These are phyloP conservation scores for Pristis pectinata DNA, from an alignment of 2,797 vertebrate species.

Conservation along the genomic window DNA sequence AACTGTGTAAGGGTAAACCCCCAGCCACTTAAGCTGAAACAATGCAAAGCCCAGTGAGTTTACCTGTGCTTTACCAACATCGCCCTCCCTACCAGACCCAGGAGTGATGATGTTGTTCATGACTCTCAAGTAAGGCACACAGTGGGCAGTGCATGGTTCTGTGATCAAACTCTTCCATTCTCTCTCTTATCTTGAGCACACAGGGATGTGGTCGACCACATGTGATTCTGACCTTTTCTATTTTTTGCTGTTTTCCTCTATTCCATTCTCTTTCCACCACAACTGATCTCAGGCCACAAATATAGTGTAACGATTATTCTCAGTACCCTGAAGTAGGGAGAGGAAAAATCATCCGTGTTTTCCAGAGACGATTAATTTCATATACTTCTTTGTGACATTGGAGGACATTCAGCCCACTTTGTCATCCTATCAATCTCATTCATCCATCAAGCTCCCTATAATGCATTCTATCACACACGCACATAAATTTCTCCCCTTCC, in stretches of 20 bases:
- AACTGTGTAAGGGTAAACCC: background rate
- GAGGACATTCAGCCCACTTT: too few relatives aligned
- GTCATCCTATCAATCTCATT: too few relatives aligned
- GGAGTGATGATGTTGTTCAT: background rate
- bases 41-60: background rate
- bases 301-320: background rate
- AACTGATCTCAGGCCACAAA: background rate
- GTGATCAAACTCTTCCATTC: background rate
- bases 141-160: background rate
- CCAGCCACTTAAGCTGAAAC: background rate
- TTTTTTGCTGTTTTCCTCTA: background rate
- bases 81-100: background rate
- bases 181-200: background rate
- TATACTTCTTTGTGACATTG: too few relatives aligned
- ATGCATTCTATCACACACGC: too few relatives aligned
- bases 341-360: background rate
- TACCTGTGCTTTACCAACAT: background rate
- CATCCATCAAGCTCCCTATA: too few relatives aligned
- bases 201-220: too few relatives aligned
- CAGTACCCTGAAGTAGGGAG: background rate
- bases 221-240: background rate
- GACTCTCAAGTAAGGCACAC: background rate
- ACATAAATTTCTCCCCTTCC: too few relatives aligned
- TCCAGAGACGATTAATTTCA: background rate
- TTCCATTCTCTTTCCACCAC: background rate